Conservation (phyloP, 2,113 vertebrate genomes). For the Otocyon megalotis region DNA sequence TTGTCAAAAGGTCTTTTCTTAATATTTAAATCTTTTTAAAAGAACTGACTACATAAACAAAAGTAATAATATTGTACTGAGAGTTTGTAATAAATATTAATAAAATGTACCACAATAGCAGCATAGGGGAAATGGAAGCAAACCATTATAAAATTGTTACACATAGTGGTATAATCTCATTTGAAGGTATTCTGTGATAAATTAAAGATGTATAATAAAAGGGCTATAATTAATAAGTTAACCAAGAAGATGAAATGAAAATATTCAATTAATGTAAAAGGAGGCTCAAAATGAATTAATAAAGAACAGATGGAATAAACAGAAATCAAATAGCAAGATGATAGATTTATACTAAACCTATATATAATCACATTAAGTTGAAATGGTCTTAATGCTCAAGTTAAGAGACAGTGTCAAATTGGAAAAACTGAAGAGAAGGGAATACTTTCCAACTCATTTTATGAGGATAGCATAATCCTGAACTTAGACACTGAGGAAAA, state of each 20-base stretch:
- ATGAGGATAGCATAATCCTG: neutral
- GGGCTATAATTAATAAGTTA: neutral
- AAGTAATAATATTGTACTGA: neutral
- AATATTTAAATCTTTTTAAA: constrained; percentile 32
- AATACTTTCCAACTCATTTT: neutral
- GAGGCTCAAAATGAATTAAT: neutral
- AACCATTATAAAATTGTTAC: neutral
- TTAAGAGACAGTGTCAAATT: neutral
- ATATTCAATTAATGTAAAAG: neutral
- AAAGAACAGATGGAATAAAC: neutral
- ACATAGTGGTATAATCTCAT: neutral
- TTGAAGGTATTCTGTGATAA: neutral
- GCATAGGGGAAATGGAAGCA: neutral
- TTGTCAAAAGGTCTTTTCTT: neutral
- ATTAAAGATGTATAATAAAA: neutral
- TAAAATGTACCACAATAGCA: neutral
- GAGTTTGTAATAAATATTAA: neutral
- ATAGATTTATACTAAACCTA: neutral
- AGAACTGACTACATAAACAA: neutral
- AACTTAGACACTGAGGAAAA: neutral
- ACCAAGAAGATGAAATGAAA: neutral
- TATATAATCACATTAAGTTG: neutral
- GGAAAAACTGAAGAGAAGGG: neutral
- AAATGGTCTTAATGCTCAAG: neutral
- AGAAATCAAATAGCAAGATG: neutral